A percentile compares a stretch with the other conserved stretches of the same genome.
Conservation (phyloP, 2,797 vertebrate genomes). For the Sciaenops ocellatus region DNA sequence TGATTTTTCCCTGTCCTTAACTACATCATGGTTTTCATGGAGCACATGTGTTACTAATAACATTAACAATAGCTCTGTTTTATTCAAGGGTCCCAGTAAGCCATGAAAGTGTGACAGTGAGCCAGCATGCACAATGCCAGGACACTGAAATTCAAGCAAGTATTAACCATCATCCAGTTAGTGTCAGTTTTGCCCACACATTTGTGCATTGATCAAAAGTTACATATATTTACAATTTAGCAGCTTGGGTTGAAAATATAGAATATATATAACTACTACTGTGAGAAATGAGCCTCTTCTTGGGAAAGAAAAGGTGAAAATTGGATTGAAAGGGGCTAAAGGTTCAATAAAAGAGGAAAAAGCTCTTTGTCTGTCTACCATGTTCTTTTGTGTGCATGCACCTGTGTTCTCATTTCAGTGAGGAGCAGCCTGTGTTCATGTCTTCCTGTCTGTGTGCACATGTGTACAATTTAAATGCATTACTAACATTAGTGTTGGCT, state of each 20-base stretch:
- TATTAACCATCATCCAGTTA: not conserved
- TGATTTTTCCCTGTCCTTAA: not conserved
- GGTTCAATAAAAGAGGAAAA: not conserved
- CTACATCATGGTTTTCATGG: no score
- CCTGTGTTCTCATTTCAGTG: constrained; percentile 12
- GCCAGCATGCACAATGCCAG: no score
- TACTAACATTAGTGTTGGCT: constrained; percentile 16
- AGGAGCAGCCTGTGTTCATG: not conserved
- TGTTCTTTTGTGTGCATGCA: constrained; percentile 25
- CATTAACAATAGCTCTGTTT: no score
- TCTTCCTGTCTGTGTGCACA: constrained; percentile 21
- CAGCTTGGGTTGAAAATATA: not conserved
- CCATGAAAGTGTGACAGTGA: no score
- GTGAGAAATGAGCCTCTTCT: not conserved
- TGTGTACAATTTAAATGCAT: constrained; percentile 34
- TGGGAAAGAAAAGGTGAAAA: not conserved
- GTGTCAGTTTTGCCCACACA: not conserved
- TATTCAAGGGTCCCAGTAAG: no score
- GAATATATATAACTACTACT: not conserved
- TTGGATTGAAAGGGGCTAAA: not conserved
- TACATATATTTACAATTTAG: no score
- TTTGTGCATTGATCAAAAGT: not conserved
- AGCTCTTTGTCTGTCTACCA: not conserved
- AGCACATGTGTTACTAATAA: no score
- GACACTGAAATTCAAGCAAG: not conserved